phyloP scores from a whole-genome alignment of 2,888 invertebrate genomes.

The Acanthopleura granulata region DNA sequence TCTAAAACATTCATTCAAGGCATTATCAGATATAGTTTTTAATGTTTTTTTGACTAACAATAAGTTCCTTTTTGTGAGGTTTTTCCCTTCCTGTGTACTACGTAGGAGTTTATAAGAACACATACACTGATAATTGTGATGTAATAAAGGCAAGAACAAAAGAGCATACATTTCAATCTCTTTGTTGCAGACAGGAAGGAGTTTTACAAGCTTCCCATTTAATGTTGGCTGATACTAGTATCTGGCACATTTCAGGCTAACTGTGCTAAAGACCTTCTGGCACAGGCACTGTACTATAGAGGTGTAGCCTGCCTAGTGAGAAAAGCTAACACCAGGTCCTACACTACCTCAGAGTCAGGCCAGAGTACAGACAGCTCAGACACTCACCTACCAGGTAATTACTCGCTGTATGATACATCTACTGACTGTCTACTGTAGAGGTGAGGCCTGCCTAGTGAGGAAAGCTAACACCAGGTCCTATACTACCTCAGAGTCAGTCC shows the following conservation, averaged over 20 bases:
- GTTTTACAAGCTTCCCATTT: too few relatives aligned
- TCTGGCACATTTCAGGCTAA: slow-evolving; percentile 76
- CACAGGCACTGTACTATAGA: slow-evolving; percentile 93
- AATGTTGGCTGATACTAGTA: too few relatives aligned
- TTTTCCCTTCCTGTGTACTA: too few relatives aligned
- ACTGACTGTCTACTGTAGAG: slow-evolving; percentile 93
- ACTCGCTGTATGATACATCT: slow-evolving; percentile 91
- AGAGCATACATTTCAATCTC: too few relatives aligned
- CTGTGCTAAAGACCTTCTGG: slow-evolving; percentile 88
- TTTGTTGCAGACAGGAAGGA: too few relatives aligned
- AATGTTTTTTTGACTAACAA: too few relatives aligned
- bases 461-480: slow-evolving; percentile 81
- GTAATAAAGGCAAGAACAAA: too few relatives aligned
- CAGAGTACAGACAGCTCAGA: slow-evolving; percentile 91
- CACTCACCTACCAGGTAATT: slow-evolving; percentile 69
- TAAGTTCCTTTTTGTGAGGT: too few relatives aligned
- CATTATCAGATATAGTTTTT: too few relatives aligned
- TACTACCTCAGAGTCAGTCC: slow-evolving; percentile 71
- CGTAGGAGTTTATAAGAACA: too few relatives aligned
- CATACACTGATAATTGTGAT: too few relatives aligned
- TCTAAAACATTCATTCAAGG: too few relatives aligned
- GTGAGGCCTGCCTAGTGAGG: slow-evolving; percentile 93
- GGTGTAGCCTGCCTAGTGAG: slow-evolving; percentile 94
- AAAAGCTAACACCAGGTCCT: slow-evolving; percentile 80
- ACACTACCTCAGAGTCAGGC: slow-evolving; percentile 71